Evolutionary conservation across 2,797 vertebrate genomes (phyloP), one percentile per base, ranked within the genome.

Genomic region (Argyrosomus regius): DNA sequence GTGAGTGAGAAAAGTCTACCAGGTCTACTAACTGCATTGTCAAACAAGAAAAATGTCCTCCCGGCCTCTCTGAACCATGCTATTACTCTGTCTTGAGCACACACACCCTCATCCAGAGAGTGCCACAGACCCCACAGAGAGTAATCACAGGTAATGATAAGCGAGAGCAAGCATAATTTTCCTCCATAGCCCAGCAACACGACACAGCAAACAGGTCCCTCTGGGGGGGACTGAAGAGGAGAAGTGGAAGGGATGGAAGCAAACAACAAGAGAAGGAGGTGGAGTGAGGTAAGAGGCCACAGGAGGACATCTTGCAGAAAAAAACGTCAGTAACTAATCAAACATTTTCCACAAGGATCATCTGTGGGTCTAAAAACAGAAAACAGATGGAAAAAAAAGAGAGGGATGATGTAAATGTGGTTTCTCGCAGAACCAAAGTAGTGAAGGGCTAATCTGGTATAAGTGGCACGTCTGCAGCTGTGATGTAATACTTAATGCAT

Each of bases 401-500:
- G 60, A 54, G 20, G 56, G 50, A 65, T 53, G 61, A 68, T 35
- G 50, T 31, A 68, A 57, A 67, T 4, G 57, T 53, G 41, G n/a
- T 43, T 75, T 60, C 39, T 65, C 3, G 26, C 48, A 39, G 41
- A 50, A 28, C 53, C 28, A 62, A 84, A 75, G 70, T 35, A 78
- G 82, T 52, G 53, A 61, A 63, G 45, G 58, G 45, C 41, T 81
- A 67, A 80, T 89, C 71, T 50, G 49, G 78, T 63, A 58, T 57
- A 87, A 70, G 57, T 64, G 82, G 75, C 79, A 88, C 78, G 90
- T 77, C 45, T 54, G 64, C 80, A 88, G 84, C 73, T 76, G 59
- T 88, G 88, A 89, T 89, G 87, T 88, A 92, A 91, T 88, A 80
- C 81, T 90, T 91, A 89, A 92, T 90, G 89, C 83, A 48, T 35